Conservation (phyloP, 2,113 vertebrate genomes). For the Cryptotis parvus region DNA sequence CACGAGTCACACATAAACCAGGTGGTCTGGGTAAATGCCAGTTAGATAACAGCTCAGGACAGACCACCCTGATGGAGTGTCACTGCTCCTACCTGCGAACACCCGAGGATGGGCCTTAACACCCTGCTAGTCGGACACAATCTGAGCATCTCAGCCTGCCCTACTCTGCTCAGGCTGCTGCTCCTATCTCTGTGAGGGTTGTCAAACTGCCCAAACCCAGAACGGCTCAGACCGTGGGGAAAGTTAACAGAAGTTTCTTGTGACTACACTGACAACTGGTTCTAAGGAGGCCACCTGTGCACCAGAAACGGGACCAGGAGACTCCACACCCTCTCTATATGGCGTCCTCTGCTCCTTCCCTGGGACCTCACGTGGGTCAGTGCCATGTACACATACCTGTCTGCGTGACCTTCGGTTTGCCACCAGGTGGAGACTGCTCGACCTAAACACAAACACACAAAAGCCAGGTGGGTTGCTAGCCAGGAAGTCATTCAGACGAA, state of each 20-base stretch:
- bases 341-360: neutral
- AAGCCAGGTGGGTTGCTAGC: neutral
- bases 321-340: neutral
- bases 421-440: constrained; percentile 71
- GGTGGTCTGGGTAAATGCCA: neutral
- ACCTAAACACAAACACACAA: constrained; percentile 75
- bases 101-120: too few species aligned
- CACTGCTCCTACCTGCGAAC: neutral
- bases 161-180: neutral
- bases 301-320: too few species aligned
- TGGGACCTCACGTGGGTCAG: neutral
- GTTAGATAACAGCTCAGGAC: neutral
- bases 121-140: too few species aligned
- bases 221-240: neutral
- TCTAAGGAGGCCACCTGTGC: neutral
- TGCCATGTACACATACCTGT: constrained; percentile 76
- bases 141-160: too few species aligned
- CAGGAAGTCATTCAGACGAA: neutral
- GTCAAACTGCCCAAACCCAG: neutral
- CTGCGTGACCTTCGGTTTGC: constrained; percentile 72
- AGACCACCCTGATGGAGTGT: neutral
- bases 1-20: neutral
- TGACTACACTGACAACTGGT: neutral
- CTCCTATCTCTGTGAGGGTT: neutral
- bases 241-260: neutral